phyloP scores from a whole-genome alignment of 2,888 invertebrate species.

The Amphipoea lucens region DNA sequence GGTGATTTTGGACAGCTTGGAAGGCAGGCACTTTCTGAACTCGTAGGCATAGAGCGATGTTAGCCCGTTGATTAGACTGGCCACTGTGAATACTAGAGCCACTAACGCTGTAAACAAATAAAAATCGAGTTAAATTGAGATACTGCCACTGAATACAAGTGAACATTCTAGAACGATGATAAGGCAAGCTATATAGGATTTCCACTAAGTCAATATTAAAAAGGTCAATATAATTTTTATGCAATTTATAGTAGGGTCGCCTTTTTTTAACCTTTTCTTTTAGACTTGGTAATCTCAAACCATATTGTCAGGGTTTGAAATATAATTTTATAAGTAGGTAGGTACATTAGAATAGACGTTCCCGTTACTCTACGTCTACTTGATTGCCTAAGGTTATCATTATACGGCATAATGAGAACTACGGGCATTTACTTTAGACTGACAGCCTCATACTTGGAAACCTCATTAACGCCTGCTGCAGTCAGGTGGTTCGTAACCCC shows the following conservation, averaged over 20 bases:
- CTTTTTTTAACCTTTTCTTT: no score
- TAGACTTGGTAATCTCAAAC: no score
- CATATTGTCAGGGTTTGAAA: no score
- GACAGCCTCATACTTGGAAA: background rate
- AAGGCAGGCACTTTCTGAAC: conserved; percentile 71
- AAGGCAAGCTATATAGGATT: background rate
- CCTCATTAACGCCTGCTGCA: background rate
- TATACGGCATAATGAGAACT: background rate
- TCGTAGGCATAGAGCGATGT: conserved; percentile 79
- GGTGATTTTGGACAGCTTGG: conserved; percentile 75
- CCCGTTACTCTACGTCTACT: no score
- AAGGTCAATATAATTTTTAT: no score
- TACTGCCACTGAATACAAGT: background rate
- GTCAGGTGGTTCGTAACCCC: background rate
- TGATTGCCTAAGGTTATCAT: no score
- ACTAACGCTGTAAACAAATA: conserved; percentile 73
- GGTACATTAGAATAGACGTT: no score
- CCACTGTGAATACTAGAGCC: conserved; percentile 79
- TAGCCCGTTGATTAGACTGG: conserved; percentile 78
- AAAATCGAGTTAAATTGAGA: conserved; percentile 1
- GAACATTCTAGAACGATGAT: background rate
- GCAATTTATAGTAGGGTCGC: no score
- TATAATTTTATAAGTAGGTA: no score
- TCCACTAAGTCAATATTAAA: no score
- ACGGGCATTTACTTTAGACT: background rate